Base-by-base conservation (phyloP, 1,140 invertebrate genomes). In the Orius laevigatus region DNA sequence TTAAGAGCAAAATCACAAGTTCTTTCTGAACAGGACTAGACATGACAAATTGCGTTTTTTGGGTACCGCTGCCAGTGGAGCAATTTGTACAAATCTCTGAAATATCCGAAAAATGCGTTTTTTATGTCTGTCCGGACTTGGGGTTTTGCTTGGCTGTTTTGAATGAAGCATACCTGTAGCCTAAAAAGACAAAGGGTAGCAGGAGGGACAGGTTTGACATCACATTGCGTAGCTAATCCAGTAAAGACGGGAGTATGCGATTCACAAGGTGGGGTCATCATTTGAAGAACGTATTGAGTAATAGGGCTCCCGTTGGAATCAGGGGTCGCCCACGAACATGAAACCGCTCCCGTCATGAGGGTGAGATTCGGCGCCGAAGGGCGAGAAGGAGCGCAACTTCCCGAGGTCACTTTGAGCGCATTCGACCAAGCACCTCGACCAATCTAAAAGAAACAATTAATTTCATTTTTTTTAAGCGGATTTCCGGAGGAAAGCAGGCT, bases 101-200 rank as follows among this genome's bases (percentile, higher is more conserved):
- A n/a, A n/a, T n/a, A n/a, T n/a, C 9, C 34, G n/a, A 10, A n/a
- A 35, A n/a, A 10, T 35, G 9, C 34, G 9, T n/a, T 10, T 35
- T 10, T n/a, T 35, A 9, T 35, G 9, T 35, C 34, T 35, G 9
- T 35, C n/a, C 9, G 9, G 34, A n/a, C 34, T 10, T 35, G n/a
- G n/a, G n/a, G n/a, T n/a, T n/a, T n/a, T n/a, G n/a, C n/a, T n/a
- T n/a, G n/a, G n/a, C n/a, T n/a, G n/a, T 8, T 16, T 41, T 39
- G 49, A 43, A 39, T 15, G 20, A 31, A 36, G 35, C 11, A 19
- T 33, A 73, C 73, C 63, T 72, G 70, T 39, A 88, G 73, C 57
- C 80, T 71, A 61, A 90, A 87, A 56, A 74, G 77, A 63, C 89
- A 90, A 10, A 73, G 66, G 14, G 80, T 79, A 48, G 81, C 84